Conservation (phyloP, 1,140 invertebrate genomes). For the Harlomillsia oculata region DNA sequence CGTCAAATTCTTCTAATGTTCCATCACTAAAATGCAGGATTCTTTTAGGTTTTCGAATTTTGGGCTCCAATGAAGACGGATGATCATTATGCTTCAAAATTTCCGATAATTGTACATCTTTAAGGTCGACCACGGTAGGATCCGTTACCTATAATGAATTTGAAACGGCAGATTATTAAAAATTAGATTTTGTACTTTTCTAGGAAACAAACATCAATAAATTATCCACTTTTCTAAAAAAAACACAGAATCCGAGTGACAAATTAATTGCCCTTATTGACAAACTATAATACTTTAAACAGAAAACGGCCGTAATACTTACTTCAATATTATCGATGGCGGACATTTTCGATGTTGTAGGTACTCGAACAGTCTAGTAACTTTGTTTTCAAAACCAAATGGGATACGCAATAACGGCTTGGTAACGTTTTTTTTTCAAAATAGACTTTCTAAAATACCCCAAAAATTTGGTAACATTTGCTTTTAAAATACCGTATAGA, state of each 20-base stretch:
- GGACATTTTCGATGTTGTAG: constrained; percentile 18
- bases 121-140: background rate
- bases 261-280: no score
- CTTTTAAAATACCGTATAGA: no score
- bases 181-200: background rate
- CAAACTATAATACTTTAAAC: no score
- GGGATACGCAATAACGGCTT: no score
- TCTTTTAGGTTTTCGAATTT: constrained; percentile 22
- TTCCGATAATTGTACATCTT: constrained; percentile 3
- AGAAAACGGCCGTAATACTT: background rate
- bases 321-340: constrained; percentile 25
- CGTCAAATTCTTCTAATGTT: constrained; percentile 30
- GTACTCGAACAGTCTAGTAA: no score
- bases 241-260: no score
- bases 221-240: no score
- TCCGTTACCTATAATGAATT: background rate
- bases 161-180: background rate
- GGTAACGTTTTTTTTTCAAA: no score
- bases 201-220: background rate
- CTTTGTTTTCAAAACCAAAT: no score
- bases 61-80: background rate
- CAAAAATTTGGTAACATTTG: no score
- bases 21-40: constrained; percentile 32
- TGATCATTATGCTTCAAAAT: background rate
- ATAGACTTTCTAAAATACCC: no score